Percentiles rank a stretch among this genome's conserved stretches.
phyloP scores from a whole-genome alignment of 2,113 vertebrate species.

The Actinemys pallida region DNA sequence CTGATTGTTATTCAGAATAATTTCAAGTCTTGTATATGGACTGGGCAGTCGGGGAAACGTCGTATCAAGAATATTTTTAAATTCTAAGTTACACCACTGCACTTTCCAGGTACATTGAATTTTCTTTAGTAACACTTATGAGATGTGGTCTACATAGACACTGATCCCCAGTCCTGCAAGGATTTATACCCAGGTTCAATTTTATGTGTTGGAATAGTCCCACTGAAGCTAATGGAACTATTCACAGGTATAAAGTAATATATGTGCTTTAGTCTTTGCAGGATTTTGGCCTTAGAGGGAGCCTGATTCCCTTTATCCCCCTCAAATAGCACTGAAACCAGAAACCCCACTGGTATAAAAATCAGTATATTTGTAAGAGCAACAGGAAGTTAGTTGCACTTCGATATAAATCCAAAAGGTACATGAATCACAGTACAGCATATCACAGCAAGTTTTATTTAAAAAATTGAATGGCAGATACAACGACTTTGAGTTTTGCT shows the following conservation, averaged over 20 bases:
- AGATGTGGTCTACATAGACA: not conserved
- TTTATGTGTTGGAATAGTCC: not conserved
- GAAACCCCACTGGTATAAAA: not conserved
- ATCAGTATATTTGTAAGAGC: not conserved
- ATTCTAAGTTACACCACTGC: not conserved
- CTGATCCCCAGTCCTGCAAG: not conserved
- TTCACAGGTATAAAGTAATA: not conserved
- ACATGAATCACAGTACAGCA: not conserved
- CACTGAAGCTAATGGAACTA: not conserved
- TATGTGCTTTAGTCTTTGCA: not conserved
- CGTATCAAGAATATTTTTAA: not conserved
- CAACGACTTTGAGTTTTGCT: slow-evolving; percentile 38
- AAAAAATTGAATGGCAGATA: slow-evolving; percentile 10
- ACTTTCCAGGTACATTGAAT: not conserved
- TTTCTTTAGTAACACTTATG: not conserved
- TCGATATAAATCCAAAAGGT: slow-evolving; percentile 3
- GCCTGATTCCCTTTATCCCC: not conserved
- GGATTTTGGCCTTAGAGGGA: not conserved
- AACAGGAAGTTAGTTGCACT: slow-evolving; percentile 4
- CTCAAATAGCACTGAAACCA: not conserved
- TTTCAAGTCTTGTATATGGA: not conserved
- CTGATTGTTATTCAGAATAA: not conserved
- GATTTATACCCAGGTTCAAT: not conserved
- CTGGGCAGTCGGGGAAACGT: not conserved
- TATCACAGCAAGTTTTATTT: not conserved